Evolutionary conservation across 2,797 vertebrate genomes (phyloP), one percentile per base, ranked within the genome.

Genomic region (Sebastes goodei): DNA sequence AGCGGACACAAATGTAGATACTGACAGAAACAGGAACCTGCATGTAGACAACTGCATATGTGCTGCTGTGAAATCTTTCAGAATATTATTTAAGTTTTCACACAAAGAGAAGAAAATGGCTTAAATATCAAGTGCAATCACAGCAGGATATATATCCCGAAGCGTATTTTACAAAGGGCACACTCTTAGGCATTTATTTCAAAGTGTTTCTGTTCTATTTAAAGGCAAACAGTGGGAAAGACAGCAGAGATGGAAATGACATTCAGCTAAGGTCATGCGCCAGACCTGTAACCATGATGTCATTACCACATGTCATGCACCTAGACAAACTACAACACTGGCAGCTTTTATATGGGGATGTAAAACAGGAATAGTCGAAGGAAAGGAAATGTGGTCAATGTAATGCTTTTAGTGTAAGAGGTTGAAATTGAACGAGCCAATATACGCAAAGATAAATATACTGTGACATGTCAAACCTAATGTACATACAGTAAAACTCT

Each of bases 221-320:
- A 29, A 7, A 53, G 17, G n/a, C 30, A 25, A 69, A 49, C 29
- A 11, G 30, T 6, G 7, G 33, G 4, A 42, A 81, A 56, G 25
- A 53, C 46, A 70, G 53, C 23, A 42, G 10, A 70, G 66, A 78
- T 29, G 46, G 10, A 73, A 67, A 67, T 71, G 78, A 88, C 74
- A 63, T 79, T 85, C 78, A 82, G 30, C 27, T 57, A 10, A 81
- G 74, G 86, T 80, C 56, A 71, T 21, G 23, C 1, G 0, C 32
- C 57, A 74, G 76, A 73, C 52, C 69, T 65, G 42, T 27, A 46
- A 2, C 57, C 35, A 69, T 82, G 71, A 76, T 67, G 62, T 73
- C 74, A 78, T 66, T 35, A 15, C 12, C 23, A 55, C 62, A 72
- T 30, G 25, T 21, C 25, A 2, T n/a, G 69, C 57, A 29, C 20